Percentiles rank a stretch among this genome's conserved stretches.
phyloP scores from a whole-genome alignment of 2,113 vertebrate genomes.

The Pipa parva region DNA sequence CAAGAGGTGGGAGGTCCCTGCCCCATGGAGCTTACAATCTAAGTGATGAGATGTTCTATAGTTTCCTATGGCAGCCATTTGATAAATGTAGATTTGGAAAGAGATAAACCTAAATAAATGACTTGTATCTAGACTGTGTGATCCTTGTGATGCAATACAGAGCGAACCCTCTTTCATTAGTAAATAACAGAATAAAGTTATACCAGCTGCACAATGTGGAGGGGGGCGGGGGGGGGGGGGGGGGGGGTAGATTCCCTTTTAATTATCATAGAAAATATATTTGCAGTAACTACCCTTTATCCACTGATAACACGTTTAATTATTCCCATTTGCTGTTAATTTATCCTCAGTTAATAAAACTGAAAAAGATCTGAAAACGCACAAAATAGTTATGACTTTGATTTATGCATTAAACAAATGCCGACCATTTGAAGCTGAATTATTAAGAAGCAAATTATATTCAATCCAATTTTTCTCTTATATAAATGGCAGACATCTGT shows the following conservation, averaged over 20 bases:
- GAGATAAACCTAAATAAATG: too few relatives aligned
- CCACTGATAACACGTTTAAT: not conserved
- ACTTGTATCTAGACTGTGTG: too few relatives aligned
- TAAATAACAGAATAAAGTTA: too few relatives aligned
- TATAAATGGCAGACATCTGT: not conserved
- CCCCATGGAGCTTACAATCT: too few relatives aligned
- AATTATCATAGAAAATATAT: not conserved
- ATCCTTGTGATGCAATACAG: too few relatives aligned
- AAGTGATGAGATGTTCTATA: too few relatives aligned
- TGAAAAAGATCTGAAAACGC: not conserved
- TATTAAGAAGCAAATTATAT: not conserved
- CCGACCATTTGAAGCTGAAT: not conserved
- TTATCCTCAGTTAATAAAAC: not conserved
- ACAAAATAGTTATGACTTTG: not conserved
- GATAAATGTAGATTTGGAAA: too few relatives aligned
- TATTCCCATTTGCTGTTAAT: not conserved
- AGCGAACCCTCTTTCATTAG: too few relatives aligned
- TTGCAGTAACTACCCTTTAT: not conserved
- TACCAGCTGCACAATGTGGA: not conserved
- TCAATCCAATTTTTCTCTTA: not conserved
- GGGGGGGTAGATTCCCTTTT: too few relatives aligned
- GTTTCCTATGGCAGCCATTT: too few relatives aligned
- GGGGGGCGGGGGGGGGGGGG: too few relatives aligned
- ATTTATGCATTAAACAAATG: not conserved
- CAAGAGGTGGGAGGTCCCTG: too few relatives aligned